Evolutionary conservation across 2,888 invertebrate species (phyloP).

Genomic region (Thymelicus sylvestris): DNA sequence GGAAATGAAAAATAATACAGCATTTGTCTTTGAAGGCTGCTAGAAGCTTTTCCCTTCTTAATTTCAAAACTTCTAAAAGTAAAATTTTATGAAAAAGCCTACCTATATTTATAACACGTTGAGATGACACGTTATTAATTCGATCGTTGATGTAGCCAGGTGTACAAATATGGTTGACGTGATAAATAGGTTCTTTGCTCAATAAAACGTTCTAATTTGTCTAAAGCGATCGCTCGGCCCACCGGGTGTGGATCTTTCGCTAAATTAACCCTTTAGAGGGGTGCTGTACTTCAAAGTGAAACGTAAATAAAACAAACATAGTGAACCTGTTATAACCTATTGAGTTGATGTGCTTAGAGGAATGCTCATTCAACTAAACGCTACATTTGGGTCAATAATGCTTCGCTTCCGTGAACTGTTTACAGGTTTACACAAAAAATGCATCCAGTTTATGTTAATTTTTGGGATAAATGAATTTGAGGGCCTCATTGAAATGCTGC

Average conservation of each 20-base stretch:
- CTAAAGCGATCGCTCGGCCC: constrained; percentile 75
- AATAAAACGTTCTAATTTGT: constrained; percentile 80
- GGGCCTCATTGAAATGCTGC: constrained; percentile 53
- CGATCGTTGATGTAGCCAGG: constrained; percentile 6
- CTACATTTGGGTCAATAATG: constrained; percentile 45
- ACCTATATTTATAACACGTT: too few species aligned
- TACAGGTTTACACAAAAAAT: constrained; percentile 16
- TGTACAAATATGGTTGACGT: constrained; percentile 33
- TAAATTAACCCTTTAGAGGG: constrained; percentile 79
- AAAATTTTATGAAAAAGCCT: too few species aligned
- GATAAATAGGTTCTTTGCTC: constrained; percentile 73
- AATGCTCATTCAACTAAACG: constrained; percentile 46
- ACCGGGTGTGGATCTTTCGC: constrained; percentile 75
- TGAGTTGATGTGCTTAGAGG: constrained; percentile 50
- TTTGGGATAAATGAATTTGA: constrained; percentile 53
- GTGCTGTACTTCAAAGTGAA: constrained; percentile 75
- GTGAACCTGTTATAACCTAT: constrained; percentile 52
- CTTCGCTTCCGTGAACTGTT: background rate
- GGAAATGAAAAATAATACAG: too few species aligned
- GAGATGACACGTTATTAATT: background rate
- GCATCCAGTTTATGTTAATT: constrained; percentile 26
- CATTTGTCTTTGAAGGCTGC: too few species aligned
- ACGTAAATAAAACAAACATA: constrained; percentile 67
- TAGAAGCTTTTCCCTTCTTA: too few species aligned
- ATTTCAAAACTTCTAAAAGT: too few species aligned